phyloP scores from a whole-genome alignment of 2,113 vertebrate genomes.

The Pimephales promelas region DNA sequence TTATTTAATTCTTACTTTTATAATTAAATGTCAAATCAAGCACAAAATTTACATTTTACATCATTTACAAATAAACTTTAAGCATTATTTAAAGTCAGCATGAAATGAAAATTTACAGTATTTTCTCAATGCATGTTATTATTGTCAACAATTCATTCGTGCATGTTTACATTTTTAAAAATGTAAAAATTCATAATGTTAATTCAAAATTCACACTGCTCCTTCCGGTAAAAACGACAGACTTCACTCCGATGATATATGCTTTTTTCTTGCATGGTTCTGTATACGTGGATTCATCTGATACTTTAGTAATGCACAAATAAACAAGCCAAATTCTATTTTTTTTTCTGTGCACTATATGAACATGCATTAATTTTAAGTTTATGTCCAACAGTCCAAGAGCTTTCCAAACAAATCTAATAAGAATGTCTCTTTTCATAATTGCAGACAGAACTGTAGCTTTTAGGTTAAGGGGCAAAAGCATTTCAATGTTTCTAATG shows the following conservation, averaged over 20 bases:
- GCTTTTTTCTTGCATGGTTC: not conserved
- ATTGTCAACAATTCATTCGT: too few species aligned
- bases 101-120: too few species aligned
- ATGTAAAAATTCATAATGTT: too few species aligned
- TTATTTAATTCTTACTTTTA: slow-evolving; percentile 66
- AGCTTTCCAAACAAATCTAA: not conserved
- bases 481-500: not conserved
- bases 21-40: slow-evolving; percentile 68
- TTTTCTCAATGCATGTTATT: too few species aligned
- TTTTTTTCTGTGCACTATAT: not conserved
- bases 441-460: not conserved
- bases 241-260: too few species aligned
- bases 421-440: not conserved
- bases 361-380: not conserved
- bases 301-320: not conserved
- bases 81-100: slow-evolving; percentile 2
- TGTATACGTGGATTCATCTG: not conserved
- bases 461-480: not conserved
- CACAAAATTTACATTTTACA: slow-evolving; percentile 8
- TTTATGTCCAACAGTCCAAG: not conserved
- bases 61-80: not conserved
- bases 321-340: not conserved
- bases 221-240: too few species aligned
- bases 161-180: too few species aligned
- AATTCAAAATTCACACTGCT: too few species aligned